phyloP scores from a whole-genome alignment of 1,140 invertebrate species.

The Saccostrea cuccullata region DNA sequence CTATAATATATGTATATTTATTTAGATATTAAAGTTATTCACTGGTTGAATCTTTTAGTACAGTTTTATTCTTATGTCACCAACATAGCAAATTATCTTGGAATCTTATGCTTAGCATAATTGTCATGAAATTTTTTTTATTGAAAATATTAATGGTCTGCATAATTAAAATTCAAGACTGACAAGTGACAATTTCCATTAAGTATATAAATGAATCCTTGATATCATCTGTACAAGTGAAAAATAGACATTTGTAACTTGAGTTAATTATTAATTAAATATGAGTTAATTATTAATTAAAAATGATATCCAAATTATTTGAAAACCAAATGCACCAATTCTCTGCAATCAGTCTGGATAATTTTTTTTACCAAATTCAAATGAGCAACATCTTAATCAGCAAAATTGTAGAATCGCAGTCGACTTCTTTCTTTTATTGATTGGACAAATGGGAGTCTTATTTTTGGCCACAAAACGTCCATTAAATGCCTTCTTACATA shows the following conservation, averaged over 20 bases:
- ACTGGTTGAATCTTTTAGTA: conserved; percentile 11
- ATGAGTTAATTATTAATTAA: no score
- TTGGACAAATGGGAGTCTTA: neutral
- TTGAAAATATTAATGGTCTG: no score
- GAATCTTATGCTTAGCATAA: no score
- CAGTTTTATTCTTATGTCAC: neutral
- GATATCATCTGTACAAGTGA: no score
- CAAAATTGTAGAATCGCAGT: neutral
- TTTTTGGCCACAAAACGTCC: conserved; percentile 14
- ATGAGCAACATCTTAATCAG: conserved; percentile 3
- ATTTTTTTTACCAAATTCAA: neutral
- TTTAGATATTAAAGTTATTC: conserved; percentile 32
- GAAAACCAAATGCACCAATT: neutral
- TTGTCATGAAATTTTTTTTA: no score
- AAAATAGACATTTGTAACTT: no score
- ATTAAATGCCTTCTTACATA: conserved; percentile 20
- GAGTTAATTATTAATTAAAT: no score
- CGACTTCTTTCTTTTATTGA: neutral
- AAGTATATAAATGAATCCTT: no score
- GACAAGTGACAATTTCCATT: no score
- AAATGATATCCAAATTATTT: no score
- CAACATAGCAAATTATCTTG: no score
- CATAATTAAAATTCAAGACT: no score
- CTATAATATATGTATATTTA: conserved; percentile 28
- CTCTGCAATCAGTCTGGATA: neutral